These are phyloP conservation scores for Orgyia antiqua DNA, from an alignment of 2,888 invertebrate genomes.

Conservation along the genomic window DNA sequence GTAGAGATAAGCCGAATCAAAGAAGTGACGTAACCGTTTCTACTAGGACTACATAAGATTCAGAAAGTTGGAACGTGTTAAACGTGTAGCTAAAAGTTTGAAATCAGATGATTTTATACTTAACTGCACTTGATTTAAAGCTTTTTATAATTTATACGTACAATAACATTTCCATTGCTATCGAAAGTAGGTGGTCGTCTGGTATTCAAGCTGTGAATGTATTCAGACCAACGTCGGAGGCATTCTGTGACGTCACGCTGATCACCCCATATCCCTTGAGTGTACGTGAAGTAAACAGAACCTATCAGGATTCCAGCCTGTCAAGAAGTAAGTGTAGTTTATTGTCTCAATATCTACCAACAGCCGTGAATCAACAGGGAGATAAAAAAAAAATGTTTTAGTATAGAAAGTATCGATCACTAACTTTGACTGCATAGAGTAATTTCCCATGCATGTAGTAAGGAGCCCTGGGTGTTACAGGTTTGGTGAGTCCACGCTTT, in stretches of 20 bases:
- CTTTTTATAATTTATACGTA: conserved; percentile 32
- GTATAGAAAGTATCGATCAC: too few species aligned
- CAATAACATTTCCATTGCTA: conserved; percentile 58
- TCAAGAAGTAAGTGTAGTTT: conserved; percentile 21
- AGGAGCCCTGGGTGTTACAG: conserved; percentile 32
- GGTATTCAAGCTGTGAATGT: conserved; percentile 59
- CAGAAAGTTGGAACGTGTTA: too few species aligned
- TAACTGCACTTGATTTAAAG: conserved; percentile 3
- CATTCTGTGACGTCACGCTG: conserved; percentile 65
- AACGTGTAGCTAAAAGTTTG: too few species aligned
- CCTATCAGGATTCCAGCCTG: conserved; percentile 69
- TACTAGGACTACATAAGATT: conserved; percentile 46
- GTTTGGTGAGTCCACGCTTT: conserved; percentile 32
- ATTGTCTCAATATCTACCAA: conserved; percentile 38
- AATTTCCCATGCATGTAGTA: conserved; percentile 59
- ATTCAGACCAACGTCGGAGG: conserved; percentile 62
- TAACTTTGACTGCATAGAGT: conserved; percentile 63
- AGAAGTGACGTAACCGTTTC: conserved; percentile 60
- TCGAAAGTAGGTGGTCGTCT: conserved; percentile 63
- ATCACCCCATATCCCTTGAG: conserved; percentile 70
- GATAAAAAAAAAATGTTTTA: conserved; percentile 15
- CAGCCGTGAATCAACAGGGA: conserved; percentile 45
- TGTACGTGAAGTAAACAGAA: conserved; percentile 62
- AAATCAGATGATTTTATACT: conserved; percentile 11
- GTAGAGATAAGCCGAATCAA: conserved; percentile 17